These are phyloP conservation scores for Agrochola litura DNA, from an alignment of 2,888 invertebrate species.

Conservation along the genomic window DNA sequence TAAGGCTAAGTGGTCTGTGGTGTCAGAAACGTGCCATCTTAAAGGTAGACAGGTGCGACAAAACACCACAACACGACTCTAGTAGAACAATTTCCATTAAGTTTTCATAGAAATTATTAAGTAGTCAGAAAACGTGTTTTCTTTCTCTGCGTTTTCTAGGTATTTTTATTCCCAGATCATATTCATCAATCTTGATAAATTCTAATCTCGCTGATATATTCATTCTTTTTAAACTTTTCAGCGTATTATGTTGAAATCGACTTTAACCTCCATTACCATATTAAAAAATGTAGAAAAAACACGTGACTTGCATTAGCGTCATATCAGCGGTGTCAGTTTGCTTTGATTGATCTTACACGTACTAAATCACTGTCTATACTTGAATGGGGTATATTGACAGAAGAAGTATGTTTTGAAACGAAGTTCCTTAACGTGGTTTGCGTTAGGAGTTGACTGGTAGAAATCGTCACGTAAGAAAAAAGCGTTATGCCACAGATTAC, in stretches of 20 bases:
- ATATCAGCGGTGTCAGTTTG: constrained; percentile 42
- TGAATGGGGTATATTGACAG: background rate
- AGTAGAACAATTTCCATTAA: background rate
- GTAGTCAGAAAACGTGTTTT: background rate
- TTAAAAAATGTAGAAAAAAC: constrained; percentile 37
- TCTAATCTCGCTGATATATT: background rate
- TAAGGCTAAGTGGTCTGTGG: constrained; percentile 4
- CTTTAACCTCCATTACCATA: constrained; percentile 9
- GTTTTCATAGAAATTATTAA: background rate
- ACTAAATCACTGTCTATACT: constrained; percentile 40
- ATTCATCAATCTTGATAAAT: constrained; percentile 19
- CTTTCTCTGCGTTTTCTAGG: background rate
- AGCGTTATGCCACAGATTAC: no score
- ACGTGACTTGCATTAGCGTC: constrained; percentile 50
- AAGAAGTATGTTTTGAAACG: background rate
- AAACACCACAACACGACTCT: background rate
- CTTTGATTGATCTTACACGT: constrained; percentile 59
- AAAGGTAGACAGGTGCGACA: no score
- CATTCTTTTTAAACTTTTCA: background rate
- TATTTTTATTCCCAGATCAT: constrained; percentile 2
- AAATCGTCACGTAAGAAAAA: no score
- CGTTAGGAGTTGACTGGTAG: no score
- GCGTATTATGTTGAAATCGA: constrained; percentile 8
- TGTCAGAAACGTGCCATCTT: background rate
- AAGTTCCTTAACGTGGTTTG: no score